Base-by-base conservation (phyloP, 2,888 invertebrate species). In the Oligia latruncula region DNA sequence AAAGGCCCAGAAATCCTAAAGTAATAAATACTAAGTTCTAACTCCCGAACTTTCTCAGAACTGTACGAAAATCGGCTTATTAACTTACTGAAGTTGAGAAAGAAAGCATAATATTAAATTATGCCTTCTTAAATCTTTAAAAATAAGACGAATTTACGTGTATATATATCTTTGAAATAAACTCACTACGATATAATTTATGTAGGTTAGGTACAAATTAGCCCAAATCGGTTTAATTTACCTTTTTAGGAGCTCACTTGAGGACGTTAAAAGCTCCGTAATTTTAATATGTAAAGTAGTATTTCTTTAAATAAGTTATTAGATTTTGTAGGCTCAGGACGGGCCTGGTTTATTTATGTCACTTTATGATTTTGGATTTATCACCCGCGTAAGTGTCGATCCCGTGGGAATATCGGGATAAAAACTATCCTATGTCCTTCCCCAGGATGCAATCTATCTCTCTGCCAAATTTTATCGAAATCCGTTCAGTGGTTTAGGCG, bases 281-380 rank as follows among this genome's bases (percentile, higher is more conserved):
- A 82, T 83, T 71, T 84, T 81, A 83, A 83, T 84, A 84, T 83
- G 64, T 80, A 88, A 82, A 84, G 80, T 80, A 80, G 78, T 88
- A 77, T 89, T 87, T 85, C 74, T 83, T 74, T 85, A 71, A 87
- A 89, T 88, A 88, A 87, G 5, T 77, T 78, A 85, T 82, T 64
- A 46, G 60, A 73, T 66, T 74, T 70, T 46, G 40, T 20, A 65
- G 9, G 13, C 52, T 43, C 77, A 29, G 20, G 40, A 20, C 1
- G 8, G 35, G 35, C 13, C 11, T 66, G 49, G 29, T 20, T 40
- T 72, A 60, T 72, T 79, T 68, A 35, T 11, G 23, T 9, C 35
- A 46, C 4, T 13, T 60, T 74, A 23, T 11, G 6, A 35, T 49
- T n/a, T 40, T 9, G 23, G 9, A 9, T 23, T 40, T 23, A 52